Conservation (phyloP, 2,888 invertebrate species). For the Nasonovia ribisnigri region DNA sequence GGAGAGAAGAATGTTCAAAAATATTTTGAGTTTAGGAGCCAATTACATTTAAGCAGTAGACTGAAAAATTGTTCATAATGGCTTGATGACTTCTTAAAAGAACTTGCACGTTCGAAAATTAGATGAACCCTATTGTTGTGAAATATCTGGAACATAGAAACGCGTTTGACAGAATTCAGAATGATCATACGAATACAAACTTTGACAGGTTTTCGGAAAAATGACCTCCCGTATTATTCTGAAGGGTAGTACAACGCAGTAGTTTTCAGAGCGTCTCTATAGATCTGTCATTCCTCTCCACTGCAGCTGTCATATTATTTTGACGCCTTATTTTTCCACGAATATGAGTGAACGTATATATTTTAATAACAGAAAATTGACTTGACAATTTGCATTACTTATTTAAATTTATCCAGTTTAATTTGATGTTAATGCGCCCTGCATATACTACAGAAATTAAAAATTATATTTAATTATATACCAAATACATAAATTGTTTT, state of each 20-base stretch:
- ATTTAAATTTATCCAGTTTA: background rate
- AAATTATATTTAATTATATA: background rate
- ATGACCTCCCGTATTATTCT: conserved; percentile 15
- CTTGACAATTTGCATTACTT: conserved; percentile 4
- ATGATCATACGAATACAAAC: conserved; percentile 16
- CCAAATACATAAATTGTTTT: background rate
- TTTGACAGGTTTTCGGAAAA: conserved; percentile 41
- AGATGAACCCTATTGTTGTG: conserved; percentile 16
- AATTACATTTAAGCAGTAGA: conserved; percentile 34
- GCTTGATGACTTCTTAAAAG: conserved; percentile 29
- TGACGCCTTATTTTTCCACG: conserved; percentile 4
- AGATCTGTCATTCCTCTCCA: background rate
- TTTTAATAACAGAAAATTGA: background rate
- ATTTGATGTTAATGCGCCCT: background rate
- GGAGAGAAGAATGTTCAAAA: conserved; percentile 15
- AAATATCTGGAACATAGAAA: conserved; percentile 12
- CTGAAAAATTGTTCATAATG: conserved; percentile 21
- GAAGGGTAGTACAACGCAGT: background rate
- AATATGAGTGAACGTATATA: background rate
- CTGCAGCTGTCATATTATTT: conserved; percentile 11
- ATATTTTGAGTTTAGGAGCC: conserved; percentile 12
- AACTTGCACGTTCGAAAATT: conserved; percentile 4
- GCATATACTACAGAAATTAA: background rate
- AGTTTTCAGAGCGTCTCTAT: conserved; percentile 25
- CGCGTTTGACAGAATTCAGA: conserved; percentile 3